Base-by-base conservation (phyloP, 2,797 vertebrate species). In the Poecilia velifera region DNA sequence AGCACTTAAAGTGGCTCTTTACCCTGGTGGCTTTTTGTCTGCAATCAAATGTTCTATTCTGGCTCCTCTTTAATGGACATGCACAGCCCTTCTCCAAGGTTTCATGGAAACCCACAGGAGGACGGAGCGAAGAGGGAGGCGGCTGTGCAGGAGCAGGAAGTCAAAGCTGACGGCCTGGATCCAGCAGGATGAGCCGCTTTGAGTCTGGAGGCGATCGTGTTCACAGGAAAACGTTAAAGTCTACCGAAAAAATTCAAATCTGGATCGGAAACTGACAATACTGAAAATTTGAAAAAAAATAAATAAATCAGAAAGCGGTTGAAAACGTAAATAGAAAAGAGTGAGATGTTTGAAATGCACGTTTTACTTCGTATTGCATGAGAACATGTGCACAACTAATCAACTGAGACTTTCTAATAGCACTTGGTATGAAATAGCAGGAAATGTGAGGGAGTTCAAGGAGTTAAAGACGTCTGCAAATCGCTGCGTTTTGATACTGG, bases 21-120 rank as follows among this genome's bases (percentile, higher is more conserved):
- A 72, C 55, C n/a, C 72, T 74, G 43, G 73, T 76, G 16, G 78
- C 55, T 70, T 79, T 83, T 76, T 53, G 46, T 45, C 78, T 64
- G 79, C 83, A 86, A 90, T 88, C 84, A 92, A 76, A 88, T 77
- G 64, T 70, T 87, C 82, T 83, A 73, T 83, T 86, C 74, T 59
- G 72, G 64, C 9, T 57, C 6, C 51, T 76, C 4, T 77, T 83
- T 84, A 36, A 73, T 53, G 70, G 73, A 73, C 39, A 76, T 51
- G n/a, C 7, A 55, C 66, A 43, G 76, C 77, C 78, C 41, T 72
- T 82, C 51, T 46, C 43, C 57, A 10, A 83, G 77, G 18, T 68
- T 47, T 43, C 55, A 25, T 14, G 57, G 72, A 79, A 57, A 51
- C 68, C 46, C 28, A 39, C 46, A 13, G n/a, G 12, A 71, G 81